Conservation (phyloP, 1,140 invertebrate genomes). For the Antheraea pernyi region DNA sequence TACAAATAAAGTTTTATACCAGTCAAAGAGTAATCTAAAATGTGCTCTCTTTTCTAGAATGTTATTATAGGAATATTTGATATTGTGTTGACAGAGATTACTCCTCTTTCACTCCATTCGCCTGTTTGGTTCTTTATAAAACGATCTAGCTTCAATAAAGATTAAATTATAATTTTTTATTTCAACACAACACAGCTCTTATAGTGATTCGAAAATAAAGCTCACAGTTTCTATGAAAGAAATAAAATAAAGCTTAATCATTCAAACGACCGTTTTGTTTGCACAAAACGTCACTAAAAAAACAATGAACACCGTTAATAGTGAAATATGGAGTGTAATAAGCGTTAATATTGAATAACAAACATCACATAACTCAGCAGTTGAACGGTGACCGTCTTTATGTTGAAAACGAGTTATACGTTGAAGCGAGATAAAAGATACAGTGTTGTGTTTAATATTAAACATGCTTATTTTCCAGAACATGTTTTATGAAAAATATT, state of each 20-base stretch:
- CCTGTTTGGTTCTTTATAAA: too few relatives aligned
- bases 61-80: too few relatives aligned
- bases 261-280: not conserved
- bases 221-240: not conserved
- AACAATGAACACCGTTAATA: not conserved
- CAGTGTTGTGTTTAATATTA: slow-evolving; percentile 9
- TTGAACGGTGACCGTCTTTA: not conserved
- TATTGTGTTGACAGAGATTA: too few relatives aligned
- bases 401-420: not conserved
- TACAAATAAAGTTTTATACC: too few relatives aligned
- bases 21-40: too few relatives aligned
- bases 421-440: slow-evolving; percentile 3
- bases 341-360: not conserved
- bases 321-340: not conserved
- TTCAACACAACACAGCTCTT: too few relatives aligned
- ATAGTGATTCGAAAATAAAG: not conserved
- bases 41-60: too few relatives aligned
- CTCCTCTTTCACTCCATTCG: too few relatives aligned
- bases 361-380: not conserved
- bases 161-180: too few relatives aligned
- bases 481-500: slow-evolving; percentile 7
- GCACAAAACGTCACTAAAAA: not conserved
- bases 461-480: slow-evolving; percentile 8
- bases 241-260: not conserved
- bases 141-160: too few relatives aligned